A percentile compares a stretch with the other conserved stretches of the same genome.
phyloP scores from a whole-genome alignment of 2,113 vertebrate genomes.

The Oreocharis arfaki region DNA sequence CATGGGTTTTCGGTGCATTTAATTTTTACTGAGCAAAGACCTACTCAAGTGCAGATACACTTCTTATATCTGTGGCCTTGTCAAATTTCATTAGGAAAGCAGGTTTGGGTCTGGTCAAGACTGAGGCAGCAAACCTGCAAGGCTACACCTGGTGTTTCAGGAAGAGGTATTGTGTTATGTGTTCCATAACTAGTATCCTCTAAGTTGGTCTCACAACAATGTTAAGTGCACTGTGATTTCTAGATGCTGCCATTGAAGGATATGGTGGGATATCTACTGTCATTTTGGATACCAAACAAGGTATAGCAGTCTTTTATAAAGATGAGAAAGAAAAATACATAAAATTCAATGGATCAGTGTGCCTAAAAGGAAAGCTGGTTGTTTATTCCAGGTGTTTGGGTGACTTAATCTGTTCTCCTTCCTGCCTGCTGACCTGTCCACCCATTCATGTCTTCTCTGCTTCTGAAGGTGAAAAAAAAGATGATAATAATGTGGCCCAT shows the following conservation, averaged over 20 bases:
- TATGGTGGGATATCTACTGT: background rate
- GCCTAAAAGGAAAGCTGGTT: background rate
- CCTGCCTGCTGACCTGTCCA: background rate
- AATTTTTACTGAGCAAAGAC: background rate
- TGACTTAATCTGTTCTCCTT: background rate
- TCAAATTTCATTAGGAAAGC: background rate
- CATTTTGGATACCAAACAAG: background rate
- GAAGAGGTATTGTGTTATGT: too few species aligned
- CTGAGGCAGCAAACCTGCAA: background rate
- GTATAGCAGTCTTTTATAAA: background rate
- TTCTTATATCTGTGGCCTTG: background rate
- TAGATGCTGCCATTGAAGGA: background rate
- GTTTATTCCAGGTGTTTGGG: background rate
- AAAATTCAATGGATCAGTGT: background rate
- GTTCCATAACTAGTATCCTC: background rate
- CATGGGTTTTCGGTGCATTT: background rate
- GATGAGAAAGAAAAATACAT: accelerated
- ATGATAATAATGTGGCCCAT: background rate
- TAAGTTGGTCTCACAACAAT: background rate
- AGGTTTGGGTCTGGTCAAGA: background rate
- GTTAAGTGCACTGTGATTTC: background rate
- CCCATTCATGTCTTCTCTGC: background rate
- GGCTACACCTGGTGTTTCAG: background rate
- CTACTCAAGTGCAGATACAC: background rate
- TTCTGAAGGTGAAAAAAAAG: background rate